Base-by-base conservation (phyloP, 2,797 vertebrate species). In the Eurystomus glaucurus region DNA sequence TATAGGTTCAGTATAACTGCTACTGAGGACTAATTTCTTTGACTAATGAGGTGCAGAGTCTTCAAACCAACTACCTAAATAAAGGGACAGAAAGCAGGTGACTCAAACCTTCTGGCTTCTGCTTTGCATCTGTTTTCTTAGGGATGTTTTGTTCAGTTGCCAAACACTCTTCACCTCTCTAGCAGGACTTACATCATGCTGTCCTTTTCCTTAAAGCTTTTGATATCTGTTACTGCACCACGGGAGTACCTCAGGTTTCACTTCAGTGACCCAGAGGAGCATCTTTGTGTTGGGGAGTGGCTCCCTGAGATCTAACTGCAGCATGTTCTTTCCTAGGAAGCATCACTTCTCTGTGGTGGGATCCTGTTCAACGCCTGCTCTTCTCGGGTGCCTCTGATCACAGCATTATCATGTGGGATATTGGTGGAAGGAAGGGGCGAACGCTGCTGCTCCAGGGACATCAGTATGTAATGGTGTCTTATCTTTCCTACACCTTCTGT, bases 321-420 rank as follows among this genome's bases (percentile, higher is more conserved):
- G 55, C 55, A 35, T 69, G 28, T 91, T 92, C 78, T 94, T 25
- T 91, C 78, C 3, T 97, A 99, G 99, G 99, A 72, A 99, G 99
- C 23, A 97, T 99, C 66, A 98, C 98, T 54, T 97, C 99, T 26
- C 98, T 99, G 75, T 99, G 99, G 98, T 99, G 99, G 99, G 99
- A 99, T 93, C 99, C 99, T 2, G 96, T 99, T 69, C 99, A 99
- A 79, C 98, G 99, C 87, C 98, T 99, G 95, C 99, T 99, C 90
- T 99, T 99, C 98, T 99, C 99, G 0, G 99, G 99, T 82, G 99
- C 99, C 14, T 99, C 99, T 0, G 99, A 99, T 98, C 99, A 99
- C 98, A 99, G 99, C 96, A 98, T 99, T 97, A 99, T 99, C 97
- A 99, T 99, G 99, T 99, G 99, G 99, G 99, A 99, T 97, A 99